phyloP scores from a whole-genome alignment of 2,888 invertebrate species.

The Ischnura elegans region DNA sequence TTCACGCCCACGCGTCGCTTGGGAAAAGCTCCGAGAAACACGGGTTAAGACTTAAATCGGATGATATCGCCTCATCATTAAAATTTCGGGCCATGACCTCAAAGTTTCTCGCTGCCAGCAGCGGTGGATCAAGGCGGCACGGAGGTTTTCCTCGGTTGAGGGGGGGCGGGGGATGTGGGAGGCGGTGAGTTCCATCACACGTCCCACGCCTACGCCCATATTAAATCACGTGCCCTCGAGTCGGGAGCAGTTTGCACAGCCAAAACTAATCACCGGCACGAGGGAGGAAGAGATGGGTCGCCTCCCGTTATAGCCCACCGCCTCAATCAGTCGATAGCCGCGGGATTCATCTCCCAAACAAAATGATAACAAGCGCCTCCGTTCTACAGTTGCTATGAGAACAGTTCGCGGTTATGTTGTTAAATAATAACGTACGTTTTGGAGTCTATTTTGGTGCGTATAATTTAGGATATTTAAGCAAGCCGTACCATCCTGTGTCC shows the following conservation, averaged over 20 bases:
- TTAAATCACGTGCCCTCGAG: slow-evolving; percentile 13
- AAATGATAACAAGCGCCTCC: too few relatives aligned
- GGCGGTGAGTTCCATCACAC: background rate
- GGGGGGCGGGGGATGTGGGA: background rate
- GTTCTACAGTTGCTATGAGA: too few relatives aligned
- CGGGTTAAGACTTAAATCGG: background rate
- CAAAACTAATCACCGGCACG: slow-evolving; percentile 9
- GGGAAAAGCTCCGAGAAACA: background rate
- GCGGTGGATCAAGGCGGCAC: background rate
- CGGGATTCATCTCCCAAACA: background rate
- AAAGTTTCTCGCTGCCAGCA: background rate
- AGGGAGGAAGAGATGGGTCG: background rate
- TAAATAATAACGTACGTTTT: too few relatives aligned
- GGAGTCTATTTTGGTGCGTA: too few relatives aligned
- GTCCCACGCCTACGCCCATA: background rate
- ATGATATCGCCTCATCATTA: background rate
- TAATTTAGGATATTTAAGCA: too few relatives aligned
- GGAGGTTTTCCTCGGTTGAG: background rate
- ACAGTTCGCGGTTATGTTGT: too few relatives aligned
- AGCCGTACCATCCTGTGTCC: too few relatives aligned
- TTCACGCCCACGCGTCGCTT: background rate
- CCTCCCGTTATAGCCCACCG: background rate
- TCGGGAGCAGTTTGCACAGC: background rate
- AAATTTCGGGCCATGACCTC: background rate
- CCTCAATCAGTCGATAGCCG: background rate